These are phyloP conservation scores for Masticophis lateralis DNA, from an alignment of 2,797 vertebrate genomes.

Conservation along the genomic window DNA sequence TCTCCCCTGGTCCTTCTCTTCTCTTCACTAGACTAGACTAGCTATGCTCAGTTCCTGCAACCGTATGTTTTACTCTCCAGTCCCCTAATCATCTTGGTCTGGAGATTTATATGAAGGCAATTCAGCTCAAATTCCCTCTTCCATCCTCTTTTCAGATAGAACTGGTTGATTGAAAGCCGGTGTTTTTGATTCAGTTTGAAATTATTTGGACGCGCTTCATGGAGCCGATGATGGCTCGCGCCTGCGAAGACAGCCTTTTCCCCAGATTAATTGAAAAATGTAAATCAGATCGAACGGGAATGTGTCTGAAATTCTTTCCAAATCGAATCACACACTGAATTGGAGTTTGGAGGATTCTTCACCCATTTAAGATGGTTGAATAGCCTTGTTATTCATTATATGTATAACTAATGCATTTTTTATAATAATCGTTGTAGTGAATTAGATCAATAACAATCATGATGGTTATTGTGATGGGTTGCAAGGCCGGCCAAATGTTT, in stretches of 20 bases:
- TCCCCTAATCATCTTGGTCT: background rate
- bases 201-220: background rate
- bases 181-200: background rate
- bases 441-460: background rate
- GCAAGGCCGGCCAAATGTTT: too few species aligned
- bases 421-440: background rate
- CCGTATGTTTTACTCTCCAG: too few species aligned
- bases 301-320: background rate
- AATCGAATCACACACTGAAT: background rate
- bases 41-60: too few species aligned
- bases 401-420: background rate
- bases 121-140: background rate
- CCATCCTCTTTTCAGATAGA: background rate
- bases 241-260: background rate
- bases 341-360: background rate
- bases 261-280: background rate
- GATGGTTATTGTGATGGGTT: too few species aligned
- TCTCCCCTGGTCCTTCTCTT: too few species aligned
- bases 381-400: background rate
- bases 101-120: background rate
- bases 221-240: background rate
- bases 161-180: background rate
- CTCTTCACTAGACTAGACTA: too few species aligned
- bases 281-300: background rate
- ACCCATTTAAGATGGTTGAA: background rate